Conservation (phyloP, 2,113 vertebrate species). For the Dromiciops gliroides region DNA sequence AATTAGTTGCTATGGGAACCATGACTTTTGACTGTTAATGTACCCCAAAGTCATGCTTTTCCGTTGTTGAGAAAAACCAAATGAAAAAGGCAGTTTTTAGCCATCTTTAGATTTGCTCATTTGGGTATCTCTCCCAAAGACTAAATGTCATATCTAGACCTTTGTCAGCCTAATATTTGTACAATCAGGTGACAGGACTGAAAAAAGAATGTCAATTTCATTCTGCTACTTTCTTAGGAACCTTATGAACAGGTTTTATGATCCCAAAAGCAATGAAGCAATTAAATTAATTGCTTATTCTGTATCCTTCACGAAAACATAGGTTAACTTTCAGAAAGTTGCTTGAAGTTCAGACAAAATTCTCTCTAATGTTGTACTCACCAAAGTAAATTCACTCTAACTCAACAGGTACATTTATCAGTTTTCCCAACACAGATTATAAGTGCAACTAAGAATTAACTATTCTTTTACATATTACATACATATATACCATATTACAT, state of each 20-base stretch:
- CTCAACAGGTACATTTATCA: background rate
- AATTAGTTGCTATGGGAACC: slow-evolving; percentile 5
- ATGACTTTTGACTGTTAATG: background rate
- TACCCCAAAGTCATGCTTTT: background rate
- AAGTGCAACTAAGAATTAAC: background rate
- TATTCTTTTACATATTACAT: too few relatives aligned
- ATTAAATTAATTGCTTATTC: slow-evolving; percentile 23
- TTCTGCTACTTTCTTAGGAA: slow-evolving; percentile 5
- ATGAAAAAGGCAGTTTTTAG: slow-evolving; percentile 23
- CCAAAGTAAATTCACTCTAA: background rate
- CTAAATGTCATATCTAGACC: background rate
- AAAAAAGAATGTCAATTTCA: background rate
- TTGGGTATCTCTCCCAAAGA: slow-evolving; percentile 14
- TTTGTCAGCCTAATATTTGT: slow-evolving; percentile 31
- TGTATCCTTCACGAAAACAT: background rate
- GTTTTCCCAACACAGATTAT: background rate
- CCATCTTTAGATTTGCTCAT: background rate
- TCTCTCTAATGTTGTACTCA: slow-evolving; percentile 4
- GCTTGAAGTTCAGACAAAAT: slow-evolving; percentile 12
- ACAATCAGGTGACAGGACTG: slow-evolving; percentile 6
- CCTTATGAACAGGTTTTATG: slow-evolving; percentile 14
- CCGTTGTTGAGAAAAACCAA: slow-evolving; percentile 26
- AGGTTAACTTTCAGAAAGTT: background rate
- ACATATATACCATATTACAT: background rate
- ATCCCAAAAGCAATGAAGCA: background rate